A percentile compares a stretch with the other conserved stretches of the same genome.
Conservation (phyloP, 2,797 vertebrate species). For the Eidolon dupreanum region DNA sequence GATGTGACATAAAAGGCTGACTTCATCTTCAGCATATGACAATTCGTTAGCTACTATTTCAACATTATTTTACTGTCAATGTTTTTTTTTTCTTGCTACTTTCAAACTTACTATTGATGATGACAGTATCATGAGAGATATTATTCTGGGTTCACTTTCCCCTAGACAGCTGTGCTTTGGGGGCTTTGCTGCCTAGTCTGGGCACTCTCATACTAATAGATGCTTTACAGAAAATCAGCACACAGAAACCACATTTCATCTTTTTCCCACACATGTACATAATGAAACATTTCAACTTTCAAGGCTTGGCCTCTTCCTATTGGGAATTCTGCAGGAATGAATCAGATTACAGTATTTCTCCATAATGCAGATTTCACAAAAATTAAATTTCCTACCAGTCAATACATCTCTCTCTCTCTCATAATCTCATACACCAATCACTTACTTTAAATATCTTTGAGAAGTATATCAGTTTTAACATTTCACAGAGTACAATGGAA, state of each 20-base stretch:
- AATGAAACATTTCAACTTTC: constrained; percentile 74
- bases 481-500: constrained; percentile 45
- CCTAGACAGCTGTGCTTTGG: neutral
- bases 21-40: constrained; percentile 1
- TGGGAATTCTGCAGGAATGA: constrained; percentile 66
- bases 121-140: neutral
- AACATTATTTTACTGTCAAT: neutral
- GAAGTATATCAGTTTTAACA: constrained; percentile 52
- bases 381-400: constrained; percentile 73
- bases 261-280: constrained; percentile 57
- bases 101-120: neutral
- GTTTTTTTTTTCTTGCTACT: constrained; percentile 44
- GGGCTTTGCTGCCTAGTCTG: constrained; percentile 47
- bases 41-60: constrained; percentile 25
- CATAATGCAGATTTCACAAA: constrained; percentile 71
- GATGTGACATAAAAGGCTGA: neutral
- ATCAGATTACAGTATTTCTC: constrained; percentile 73
- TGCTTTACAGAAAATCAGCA: constrained; percentile 51
- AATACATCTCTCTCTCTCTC: constrained; percentile 44
- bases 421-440: constrained; percentile 55
- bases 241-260: constrained; percentile 62
- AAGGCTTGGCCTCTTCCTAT: constrained; percentile 34
- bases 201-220: constrained; percentile 54
- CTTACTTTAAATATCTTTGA: constrained; percentile 61
- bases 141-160: neutral